Evolutionary conservation across 2,797 vertebrate genomes (phyloP), one percentile per base, ranked within the genome.

Genomic region (Enteromius afrohamiltoni): DNA sequence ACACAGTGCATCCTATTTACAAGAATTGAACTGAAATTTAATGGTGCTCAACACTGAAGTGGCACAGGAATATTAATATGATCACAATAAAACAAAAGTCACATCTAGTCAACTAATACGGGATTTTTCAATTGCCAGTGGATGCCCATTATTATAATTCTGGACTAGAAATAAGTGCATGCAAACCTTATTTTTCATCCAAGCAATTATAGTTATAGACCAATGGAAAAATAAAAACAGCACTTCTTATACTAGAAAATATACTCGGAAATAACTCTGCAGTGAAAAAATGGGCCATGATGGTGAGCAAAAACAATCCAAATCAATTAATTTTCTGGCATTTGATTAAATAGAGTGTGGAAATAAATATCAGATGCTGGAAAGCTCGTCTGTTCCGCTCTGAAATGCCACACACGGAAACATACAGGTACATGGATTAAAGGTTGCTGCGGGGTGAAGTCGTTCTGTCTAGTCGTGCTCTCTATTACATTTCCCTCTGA

Each of bases 401-500:
- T 79, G 62, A 79, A 74, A 74, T 60, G 67, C 51, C 65, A 29
- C 31, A 55, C 51, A 51, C 6, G 23, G 71, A 68, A 6, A 49
- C 77, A 74, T 23, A 47, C 64, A 75, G 51, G 26, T 70, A 13
- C 31, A 6, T 3, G 40, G 79, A 80, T 79, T 69, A 55, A 81
- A 79, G 73, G 85, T 75, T 85, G 78, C 68, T 26, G 42, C 3
- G 16, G 60, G 58, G 69, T 67, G 64, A 65, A 40, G 65, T 29
- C 23, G n/a, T 55, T 60, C 49, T 21, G 37, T 79, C 80, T 45
- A 19, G 74, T 69, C 62, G 62, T 45, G 71, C 70, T 82, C 77
- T 51, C 68, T 2, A 79, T 88, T 83, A 65, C 58, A 76, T 75
- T 81, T 29, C 53, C 69, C 70, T 74, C 83, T 16, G 60, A 74